Evolutionary conservation across 2,797 vertebrate genomes (phyloP).

Genomic region (Enteromius afrohamiltoni): DNA sequence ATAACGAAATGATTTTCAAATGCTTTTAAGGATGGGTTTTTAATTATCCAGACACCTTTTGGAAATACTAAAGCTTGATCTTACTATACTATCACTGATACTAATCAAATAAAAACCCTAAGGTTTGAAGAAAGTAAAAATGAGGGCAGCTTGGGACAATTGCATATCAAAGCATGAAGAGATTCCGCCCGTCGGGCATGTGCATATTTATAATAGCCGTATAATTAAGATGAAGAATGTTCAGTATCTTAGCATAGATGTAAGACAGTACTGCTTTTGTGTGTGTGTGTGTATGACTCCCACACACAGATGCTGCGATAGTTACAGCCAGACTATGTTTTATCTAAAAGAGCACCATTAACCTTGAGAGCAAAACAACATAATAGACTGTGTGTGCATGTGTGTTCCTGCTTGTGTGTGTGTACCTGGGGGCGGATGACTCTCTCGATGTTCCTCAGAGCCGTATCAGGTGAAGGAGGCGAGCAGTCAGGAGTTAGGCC

Average conservation of each 20-base stretch:
- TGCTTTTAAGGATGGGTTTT: conserved; percentile 2
- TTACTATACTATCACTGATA: conserved; percentile 2
- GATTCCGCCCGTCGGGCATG: conserved; percentile 52
- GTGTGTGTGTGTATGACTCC: conserved; percentile 48
- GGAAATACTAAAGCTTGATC: not conserved
- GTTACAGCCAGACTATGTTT: conserved; percentile 40
- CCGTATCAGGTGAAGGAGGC: conserved; percentile 96
- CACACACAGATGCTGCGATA: conserved; percentile 43
- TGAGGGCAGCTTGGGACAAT: conserved; percentile 19
- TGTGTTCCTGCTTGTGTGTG: conserved; percentile 46
- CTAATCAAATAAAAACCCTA: conserved; percentile 26
- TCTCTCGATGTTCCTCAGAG: conserved; percentile 97
- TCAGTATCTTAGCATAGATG: conserved; percentile 19
- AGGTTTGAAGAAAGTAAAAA: conserved; percentile 54
- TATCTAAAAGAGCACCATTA: conserved; percentile 52
- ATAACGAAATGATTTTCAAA: not conserved
- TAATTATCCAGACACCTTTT: not conserved
- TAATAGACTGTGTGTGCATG: conserved; percentile 64
- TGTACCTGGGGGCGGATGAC: conserved; percentile 96
- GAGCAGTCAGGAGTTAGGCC: conserved; percentile 98
- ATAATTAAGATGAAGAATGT: conserved; percentile 31
- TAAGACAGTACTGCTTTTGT: conserved; percentile 26
- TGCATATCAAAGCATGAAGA: conserved; percentile 36
- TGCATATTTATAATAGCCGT: conserved; percentile 56
- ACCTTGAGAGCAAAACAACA: conserved; percentile 49